Evolutionary conservation across 2,888 invertebrate genomes (phyloP).

Genomic region (Troides aeacus): DNA sequence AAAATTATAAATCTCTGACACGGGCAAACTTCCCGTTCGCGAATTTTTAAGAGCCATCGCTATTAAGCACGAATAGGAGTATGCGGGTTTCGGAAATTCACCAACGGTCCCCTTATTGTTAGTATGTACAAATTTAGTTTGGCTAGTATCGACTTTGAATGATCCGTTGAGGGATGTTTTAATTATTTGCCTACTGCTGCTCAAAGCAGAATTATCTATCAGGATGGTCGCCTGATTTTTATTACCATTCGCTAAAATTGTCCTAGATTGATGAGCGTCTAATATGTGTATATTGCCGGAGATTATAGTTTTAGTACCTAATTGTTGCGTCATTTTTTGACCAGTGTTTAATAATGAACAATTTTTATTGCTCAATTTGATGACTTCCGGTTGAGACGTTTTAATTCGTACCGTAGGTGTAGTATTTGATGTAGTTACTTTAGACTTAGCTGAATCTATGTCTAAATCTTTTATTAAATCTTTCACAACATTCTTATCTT

Average conservation of each 20-base stretch:
- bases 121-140: slow-evolving; percentile 66
- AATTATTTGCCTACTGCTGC: slow-evolving; percentile 72
- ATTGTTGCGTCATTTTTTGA: slow-evolving; percentile 68
- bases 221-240: slow-evolving; percentile 74
- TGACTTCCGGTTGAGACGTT: slow-evolving; percentile 61
- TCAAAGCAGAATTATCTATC: slow-evolving; percentile 73
- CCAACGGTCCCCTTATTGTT: slow-evolving; percentile 73
- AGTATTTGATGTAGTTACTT: slow-evolving; percentile 46
- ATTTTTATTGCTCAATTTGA: slow-evolving; percentile 71
- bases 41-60: slow-evolving; percentile 99
- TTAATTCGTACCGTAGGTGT: slow-evolving; percentile 70
- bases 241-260: slow-evolving; percentile 71
- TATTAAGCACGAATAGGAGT: slow-evolving; percentile 98
- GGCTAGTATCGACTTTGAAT: slow-evolving; percentile 66
- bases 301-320: slow-evolving; percentile 75
- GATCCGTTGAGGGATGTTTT: slow-evolving; percentile 69
- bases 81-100: slow-evolving; percentile 96
- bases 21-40: slow-evolving; percentile 94
- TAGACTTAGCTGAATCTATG: slow-evolving; percentile 49
- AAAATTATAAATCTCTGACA: slow-evolving; percentile 98
- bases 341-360: slow-evolving; percentile 73
- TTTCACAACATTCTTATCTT: slow-evolving; percentile 81
- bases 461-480: slow-evolving; percentile 82
- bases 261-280: slow-evolving; percentile 74
- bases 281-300: slow-evolving; percentile 78